Evolutionary conservation across 2,797 vertebrate genomes (phyloP), one percentile per base, ranked within the genome.

Genomic region (Anguilla marmorata): DNA sequence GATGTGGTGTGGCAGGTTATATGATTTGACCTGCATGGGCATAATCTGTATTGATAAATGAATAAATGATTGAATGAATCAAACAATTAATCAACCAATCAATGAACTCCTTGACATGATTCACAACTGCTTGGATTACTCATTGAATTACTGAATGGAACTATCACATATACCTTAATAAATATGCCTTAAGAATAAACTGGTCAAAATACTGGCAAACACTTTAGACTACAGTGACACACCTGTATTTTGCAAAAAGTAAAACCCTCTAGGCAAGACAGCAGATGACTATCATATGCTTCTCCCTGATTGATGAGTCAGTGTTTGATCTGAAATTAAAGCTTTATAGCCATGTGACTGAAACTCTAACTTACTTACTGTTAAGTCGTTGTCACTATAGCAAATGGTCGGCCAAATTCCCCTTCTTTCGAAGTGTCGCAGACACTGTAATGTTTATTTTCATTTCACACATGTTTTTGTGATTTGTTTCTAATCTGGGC

Each of bases 181-280:
- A 41, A 86, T 86, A 76, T 74, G 69, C 72, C 69, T 74, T 30
- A 33, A 74, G 2, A n/a, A 6, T n/a, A 66, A 66, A 66, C 8
- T n/a, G n/a, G 63, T 24, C 6, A 69, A 27, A 69, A n/a, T n/a
- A 27, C 6, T 8, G 21, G 63, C 24, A 69, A 24, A 63, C 69
- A 60, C 60, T 86, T 86, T 86, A 60, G 52, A n/a, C 72, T 58
- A 48, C 85, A 48, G n/a, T 48, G 85, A n/a, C 63, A 48, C 66
- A 76, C 41, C 66, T 54, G 66, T 41, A 48, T 86, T 86, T 86
- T 86, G 30, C 11, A 33, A 11, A 74, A 27, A 86, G 52, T 54
- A 86, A 86, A 86, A 86, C 66, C 66, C 85, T 74, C 48, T 33
- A 86, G 66, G 69, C 69, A 56, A 52, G 66, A 50, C n/a, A 21